These are phyloP conservation scores for Drosophila atroscutellata DNA, from an alignment of 2,888 invertebrate species.

Conservation along the genomic window DNA sequence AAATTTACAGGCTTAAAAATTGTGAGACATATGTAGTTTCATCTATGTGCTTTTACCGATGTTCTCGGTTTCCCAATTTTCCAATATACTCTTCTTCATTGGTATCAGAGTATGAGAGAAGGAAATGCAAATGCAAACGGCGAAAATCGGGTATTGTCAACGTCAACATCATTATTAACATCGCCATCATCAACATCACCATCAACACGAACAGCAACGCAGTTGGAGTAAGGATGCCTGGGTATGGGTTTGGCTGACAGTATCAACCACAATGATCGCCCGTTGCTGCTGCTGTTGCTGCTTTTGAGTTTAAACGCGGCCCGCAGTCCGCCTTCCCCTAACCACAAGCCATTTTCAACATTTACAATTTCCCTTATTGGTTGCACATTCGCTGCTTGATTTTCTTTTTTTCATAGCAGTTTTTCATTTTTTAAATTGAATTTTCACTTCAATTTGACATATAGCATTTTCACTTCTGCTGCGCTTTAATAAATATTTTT, in stretches of 20 bases:
- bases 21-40: background rate
- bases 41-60: background rate
- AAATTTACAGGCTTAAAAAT: background rate
- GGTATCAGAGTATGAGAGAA: conserved; percentile 23
- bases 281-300: conserved; percentile 9
- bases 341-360: conserved; percentile 54
- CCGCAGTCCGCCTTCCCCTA: background rate
- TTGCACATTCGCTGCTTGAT: conserved; percentile 55
- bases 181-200: conserved; percentile 24
- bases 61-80: background rate
- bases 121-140: conserved; percentile 26
- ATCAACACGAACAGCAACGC: background rate
- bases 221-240: background rate
- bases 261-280: conserved; percentile 26
- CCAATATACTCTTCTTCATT: background rate
- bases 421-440: conserved; percentile 21
- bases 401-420: conserved; percentile 28
- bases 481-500: conserved; percentile 28
- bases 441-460: conserved; percentile 51
- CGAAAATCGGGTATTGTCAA: conserved; percentile 59
- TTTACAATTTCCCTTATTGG: conserved; percentile 74
- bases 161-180: conserved; percentile 31
- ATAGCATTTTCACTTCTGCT: conserved; percentile 31
- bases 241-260: conserved; percentile 4
- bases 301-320: conserved; percentile 7